These are phyloP conservation scores for Lethrus apterus DNA, from an alignment of 1,140 invertebrate species.

Conservation along the genomic window DNA sequence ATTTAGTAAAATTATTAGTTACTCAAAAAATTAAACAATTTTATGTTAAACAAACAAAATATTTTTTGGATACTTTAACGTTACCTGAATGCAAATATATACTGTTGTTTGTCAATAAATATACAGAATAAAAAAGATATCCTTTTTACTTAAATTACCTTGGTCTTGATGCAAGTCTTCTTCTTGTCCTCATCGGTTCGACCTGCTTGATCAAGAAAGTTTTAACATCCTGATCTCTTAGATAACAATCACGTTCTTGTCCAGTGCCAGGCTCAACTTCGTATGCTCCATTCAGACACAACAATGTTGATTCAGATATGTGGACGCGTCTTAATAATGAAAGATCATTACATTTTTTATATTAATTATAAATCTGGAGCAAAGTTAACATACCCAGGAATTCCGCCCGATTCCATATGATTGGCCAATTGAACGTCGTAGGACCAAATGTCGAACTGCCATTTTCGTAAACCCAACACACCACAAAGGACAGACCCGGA, in stretches of 20 bases:
- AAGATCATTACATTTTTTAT: conserved; percentile 10
- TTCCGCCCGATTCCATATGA: conserved; percentile 91
- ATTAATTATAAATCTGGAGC: not conserved
- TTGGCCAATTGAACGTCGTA: conserved; percentile 98
- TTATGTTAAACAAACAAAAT: no score
- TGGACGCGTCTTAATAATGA: conserved; percentile 68
- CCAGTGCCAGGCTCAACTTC: conserved; percentile 90
- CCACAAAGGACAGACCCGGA: conserved; percentile 91
- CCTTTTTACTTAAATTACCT: no score
- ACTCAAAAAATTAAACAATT: no score
- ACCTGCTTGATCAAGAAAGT: conserved; percentile 88
- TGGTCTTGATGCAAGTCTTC: conserved; percentile 47
- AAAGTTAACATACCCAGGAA: conserved; percentile 66
- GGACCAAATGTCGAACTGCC: conserved; percentile 98
- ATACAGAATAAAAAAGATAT: no score
- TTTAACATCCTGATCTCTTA: conserved; percentile 79
- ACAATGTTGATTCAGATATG: conserved; percentile 78
- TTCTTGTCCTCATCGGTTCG: conserved; percentile 60
- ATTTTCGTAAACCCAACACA: conserved; percentile 86
- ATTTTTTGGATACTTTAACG: no score
- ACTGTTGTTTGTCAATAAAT: no score
- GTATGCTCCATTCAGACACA: conserved; percentile 79
- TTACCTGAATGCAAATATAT: no score
- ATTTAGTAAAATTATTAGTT: no score
- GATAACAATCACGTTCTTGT: conserved; percentile 72